Evolutionary conservation across 2,113 vertebrate species (phyloP).

Genomic region (Heptranchias perlo): DNA sequence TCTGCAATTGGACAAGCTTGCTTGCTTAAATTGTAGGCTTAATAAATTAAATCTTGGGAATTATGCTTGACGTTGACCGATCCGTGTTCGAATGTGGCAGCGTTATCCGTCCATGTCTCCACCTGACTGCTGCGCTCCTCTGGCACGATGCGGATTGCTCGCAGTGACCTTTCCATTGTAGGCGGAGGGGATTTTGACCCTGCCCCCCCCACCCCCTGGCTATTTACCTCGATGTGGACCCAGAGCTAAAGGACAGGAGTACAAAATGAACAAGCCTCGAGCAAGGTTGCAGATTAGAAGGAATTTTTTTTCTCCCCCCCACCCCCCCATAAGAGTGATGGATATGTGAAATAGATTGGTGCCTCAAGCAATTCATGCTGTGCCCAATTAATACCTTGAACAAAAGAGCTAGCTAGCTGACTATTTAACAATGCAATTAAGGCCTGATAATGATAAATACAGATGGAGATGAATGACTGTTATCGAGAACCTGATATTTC

Average conservation of each 20-base stretch:
- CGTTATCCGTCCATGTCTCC: background rate
- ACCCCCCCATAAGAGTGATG: background rate
- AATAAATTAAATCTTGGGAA: background rate
- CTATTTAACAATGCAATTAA: background rate
- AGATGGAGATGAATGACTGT: background rate
- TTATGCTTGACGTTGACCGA: background rate
- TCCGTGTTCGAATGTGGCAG: background rate
- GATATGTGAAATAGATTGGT: background rate
- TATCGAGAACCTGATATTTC: background rate
- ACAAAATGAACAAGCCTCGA: background rate
- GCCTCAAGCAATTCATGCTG: background rate
- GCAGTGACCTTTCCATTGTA: background rate
- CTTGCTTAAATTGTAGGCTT: background rate
- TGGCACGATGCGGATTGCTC: too few species aligned
- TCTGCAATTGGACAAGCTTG: background rate
- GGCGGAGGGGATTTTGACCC: background rate
- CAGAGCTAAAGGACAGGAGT: background rate
- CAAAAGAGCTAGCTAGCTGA: too few species aligned
- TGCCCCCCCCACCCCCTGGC: background rate
- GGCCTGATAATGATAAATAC: background rate
- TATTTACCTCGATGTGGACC: background rate
- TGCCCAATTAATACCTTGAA: background rate
- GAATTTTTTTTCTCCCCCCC: background rate
- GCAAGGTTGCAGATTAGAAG: background rate
- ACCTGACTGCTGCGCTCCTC: background rate